Conservation (phyloP, 2,113 vertebrate species). For the Phasianus colchicus region DNA sequence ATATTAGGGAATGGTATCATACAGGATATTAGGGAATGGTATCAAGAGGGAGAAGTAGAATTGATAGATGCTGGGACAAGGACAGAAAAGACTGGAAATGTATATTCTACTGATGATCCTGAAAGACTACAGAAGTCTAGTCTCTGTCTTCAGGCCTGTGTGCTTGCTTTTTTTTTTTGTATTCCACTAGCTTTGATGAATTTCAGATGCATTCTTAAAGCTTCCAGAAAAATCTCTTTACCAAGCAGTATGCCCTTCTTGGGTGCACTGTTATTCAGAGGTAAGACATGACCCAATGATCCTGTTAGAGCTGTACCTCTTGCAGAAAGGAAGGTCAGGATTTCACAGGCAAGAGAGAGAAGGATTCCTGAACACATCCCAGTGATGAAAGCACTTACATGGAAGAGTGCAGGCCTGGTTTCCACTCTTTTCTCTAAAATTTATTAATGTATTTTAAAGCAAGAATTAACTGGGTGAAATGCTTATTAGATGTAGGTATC, state of each 20-base stretch:
- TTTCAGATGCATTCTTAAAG: neutral
- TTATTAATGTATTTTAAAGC: neutral
- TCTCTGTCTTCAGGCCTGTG: neutral
- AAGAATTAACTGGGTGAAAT: neutral
- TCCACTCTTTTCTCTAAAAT: neutral
- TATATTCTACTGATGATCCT: neutral
- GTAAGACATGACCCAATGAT: neutral
- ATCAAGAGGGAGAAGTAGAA: neutral
- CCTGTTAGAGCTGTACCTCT: neutral
- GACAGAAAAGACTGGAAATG: neutral
- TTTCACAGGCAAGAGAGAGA: neutral
- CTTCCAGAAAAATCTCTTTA: neutral
- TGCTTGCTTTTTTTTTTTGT: neutral
- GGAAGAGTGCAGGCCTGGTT: neutral
- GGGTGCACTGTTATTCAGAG: neutral
- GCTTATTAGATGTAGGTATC: neutral
- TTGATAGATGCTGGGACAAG: neutral
- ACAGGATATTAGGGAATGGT: neutral
- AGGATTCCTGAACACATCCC: neutral
- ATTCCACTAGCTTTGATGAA: neutral
- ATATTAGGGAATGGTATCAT: neutral
- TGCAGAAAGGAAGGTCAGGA: neutral
- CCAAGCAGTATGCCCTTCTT: neutral
- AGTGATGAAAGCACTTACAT: neutral
- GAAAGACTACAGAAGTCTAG: neutral